Conservation (phyloP, 2,888 invertebrate genomes). For the Sicus ferrugineus region DNA sequence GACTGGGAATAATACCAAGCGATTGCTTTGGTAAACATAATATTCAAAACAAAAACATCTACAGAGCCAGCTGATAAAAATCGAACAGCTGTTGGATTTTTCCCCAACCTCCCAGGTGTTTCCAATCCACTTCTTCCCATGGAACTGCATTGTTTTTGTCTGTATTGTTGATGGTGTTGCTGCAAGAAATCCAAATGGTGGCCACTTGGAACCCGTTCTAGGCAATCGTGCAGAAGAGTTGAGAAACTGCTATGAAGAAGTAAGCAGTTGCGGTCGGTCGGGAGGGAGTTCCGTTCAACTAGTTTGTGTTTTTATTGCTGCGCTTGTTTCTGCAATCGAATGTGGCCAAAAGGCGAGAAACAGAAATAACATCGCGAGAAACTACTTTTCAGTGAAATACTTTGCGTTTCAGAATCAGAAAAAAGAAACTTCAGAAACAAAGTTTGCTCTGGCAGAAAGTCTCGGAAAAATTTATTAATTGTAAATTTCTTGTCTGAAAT, state of each 20-base stretch:
- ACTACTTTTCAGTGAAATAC: too few species aligned
- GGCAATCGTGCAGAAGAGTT: not conserved
- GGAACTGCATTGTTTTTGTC: constrained; percentile 7
- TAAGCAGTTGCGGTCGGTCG: not conserved
- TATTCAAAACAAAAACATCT: too few species aligned
- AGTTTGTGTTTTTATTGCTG: constrained; percentile 14
- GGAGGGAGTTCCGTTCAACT: constrained; percentile 5
- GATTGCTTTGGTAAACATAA: too few species aligned
- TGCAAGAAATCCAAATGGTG: constrained; percentile 2
- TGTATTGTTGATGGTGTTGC: not conserved
- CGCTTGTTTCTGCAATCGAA: not conserved
- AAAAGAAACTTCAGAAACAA: constrained; percentile 3
- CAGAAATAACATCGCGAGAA: not conserved
- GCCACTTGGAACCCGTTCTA: constrained; percentile 13
- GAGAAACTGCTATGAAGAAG: not conserved
- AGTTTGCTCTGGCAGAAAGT: constrained; percentile 8
- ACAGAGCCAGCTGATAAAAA: too few species aligned
- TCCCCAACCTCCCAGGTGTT: constrained; percentile 19
- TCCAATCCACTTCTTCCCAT: not conserved
- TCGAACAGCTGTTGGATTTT: not conserved
- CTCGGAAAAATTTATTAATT: constrained; percentile 13
- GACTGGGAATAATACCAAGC: too few species aligned
- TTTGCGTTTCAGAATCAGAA: not conserved
- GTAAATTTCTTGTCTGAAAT: not conserved
- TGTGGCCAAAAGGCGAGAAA: not conserved